A percentile compares a stretch with the other conserved stretches of the same genome.
Conservation (phyloP, 2,888 invertebrate genomes). For the Xestia c-nigrum region DNA sequence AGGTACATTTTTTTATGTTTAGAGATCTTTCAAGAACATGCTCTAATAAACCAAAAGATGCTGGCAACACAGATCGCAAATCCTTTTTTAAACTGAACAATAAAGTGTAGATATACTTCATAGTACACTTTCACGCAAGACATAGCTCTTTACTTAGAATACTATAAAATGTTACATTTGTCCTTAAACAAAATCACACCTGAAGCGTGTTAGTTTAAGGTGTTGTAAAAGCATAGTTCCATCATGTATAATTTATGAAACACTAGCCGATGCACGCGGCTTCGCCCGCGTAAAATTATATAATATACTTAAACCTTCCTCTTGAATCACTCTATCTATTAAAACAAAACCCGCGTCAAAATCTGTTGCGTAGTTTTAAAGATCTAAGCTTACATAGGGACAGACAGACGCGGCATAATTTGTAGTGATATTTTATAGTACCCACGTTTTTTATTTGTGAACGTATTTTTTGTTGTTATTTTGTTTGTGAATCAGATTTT, state of each 20-base stretch:
- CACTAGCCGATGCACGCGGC: no score
- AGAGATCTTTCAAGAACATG: neutral
- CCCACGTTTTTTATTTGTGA: neutral
- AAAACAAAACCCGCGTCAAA: no score
- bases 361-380: no score
- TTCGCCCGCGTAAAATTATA: no score
- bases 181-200: slow-evolving; percentile 11
- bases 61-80: neutral
- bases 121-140: slow-evolving; percentile 9
- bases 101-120: no score
- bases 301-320: no score
- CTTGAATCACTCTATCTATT: no score
- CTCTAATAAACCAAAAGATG: neutral
- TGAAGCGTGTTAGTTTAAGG: slow-evolving; percentile 3
- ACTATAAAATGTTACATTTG: slow-evolving; percentile 1
- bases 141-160: slow-evolving; percentile 31
- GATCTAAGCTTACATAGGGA: no score
- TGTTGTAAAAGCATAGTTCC: no score
- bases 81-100: neutral
- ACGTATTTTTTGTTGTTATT: neutral
- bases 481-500: neutral
- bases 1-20: neutral
- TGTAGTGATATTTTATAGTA: neutral
- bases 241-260: no score
- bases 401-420: no score